Percentiles rank a stretch among this genome's conserved stretches.
These are phyloP conservation scores for Glareola pratincola DNA, from an alignment of 2,113 vertebrate species.

Conservation along the genomic window DNA sequence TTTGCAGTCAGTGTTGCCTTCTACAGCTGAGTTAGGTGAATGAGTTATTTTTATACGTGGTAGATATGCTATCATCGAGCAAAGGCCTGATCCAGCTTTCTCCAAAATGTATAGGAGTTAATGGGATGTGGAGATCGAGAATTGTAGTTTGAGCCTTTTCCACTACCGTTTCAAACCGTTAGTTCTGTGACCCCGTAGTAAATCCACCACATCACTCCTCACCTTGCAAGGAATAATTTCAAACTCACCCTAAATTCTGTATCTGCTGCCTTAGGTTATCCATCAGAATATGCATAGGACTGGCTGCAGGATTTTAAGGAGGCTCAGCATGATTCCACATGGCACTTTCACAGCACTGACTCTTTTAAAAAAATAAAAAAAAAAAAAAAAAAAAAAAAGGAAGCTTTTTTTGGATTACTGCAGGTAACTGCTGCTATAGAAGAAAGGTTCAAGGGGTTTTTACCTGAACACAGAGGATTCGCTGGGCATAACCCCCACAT, in stretches of 20 bases:
- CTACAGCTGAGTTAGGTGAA: not conserved
- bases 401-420: not conserved
- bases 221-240: not conserved
- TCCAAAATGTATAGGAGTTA: not conserved
- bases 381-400: not conserved
- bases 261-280: not conserved
- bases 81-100: not conserved
- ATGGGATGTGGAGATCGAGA: not conserved
- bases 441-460: not conserved
- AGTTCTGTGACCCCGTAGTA: not conserved
- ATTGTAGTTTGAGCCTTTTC: not conserved
- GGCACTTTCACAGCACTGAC: not conserved
- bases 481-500: not conserved
- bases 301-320: not conserved
- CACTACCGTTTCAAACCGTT: not conserved
- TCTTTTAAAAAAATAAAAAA: not conserved
- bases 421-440: not conserved
- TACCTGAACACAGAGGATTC: not conserved
- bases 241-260: not conserved
- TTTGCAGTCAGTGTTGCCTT: not conserved
- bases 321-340: not conserved
- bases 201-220: not conserved
- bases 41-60: not conserved
- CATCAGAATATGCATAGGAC: not conserved
- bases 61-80: not conserved